Evolutionary conservation across 2,797 vertebrate genomes (phyloP), one percentile per base, ranked within the genome.

Genomic region (Luscinia megarhynchos): DNA sequence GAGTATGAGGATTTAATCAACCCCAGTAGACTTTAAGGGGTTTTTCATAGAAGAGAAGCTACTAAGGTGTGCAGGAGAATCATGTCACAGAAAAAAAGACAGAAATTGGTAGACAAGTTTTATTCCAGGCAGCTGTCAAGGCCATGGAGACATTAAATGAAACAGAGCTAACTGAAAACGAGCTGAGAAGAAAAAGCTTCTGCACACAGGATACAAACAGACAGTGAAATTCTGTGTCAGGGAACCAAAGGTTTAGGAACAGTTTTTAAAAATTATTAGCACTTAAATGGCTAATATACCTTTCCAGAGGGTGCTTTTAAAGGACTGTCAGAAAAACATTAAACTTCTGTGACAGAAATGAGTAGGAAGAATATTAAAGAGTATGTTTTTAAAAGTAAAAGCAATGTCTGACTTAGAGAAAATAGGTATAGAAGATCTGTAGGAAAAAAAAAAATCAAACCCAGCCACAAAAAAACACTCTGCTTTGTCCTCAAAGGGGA

Each of bases 391-490:
- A 32, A 6, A 69, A 69, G 26, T 13, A 16, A 34, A 7, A 69
- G 3, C 20, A 59, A 51, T 0, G 0, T 40, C 13, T 77, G 53
- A 57, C 40, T 62, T 63, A 15, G 15, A 68, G 23, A 53, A 2
- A 48, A 54, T 13, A 41, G 4, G 4, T 30, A 55, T 17, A 69
- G 13, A 76, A 45, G 4, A 17, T 6, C 10, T 32, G 9, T 4
- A 0, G 0, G 0, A 3, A 6, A 12, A 23, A 27, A 32, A 26
- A 3, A 26, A 26, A 50, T 4, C 6, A 32, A 48, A 41, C 4
- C 10, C 6, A 23, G 5, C 1, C 20, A 23, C 13, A 29, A 57
- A 23, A 16, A 14, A 41, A 0, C 9, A 8, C 7, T 20, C 11
- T 50, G 4, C 5, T 75, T 81, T 36, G 12, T 46, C 30, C 22